phyloP scores from a whole-genome alignment of 2,888 invertebrate genomes.

The Apamea epomidion region DNA sequence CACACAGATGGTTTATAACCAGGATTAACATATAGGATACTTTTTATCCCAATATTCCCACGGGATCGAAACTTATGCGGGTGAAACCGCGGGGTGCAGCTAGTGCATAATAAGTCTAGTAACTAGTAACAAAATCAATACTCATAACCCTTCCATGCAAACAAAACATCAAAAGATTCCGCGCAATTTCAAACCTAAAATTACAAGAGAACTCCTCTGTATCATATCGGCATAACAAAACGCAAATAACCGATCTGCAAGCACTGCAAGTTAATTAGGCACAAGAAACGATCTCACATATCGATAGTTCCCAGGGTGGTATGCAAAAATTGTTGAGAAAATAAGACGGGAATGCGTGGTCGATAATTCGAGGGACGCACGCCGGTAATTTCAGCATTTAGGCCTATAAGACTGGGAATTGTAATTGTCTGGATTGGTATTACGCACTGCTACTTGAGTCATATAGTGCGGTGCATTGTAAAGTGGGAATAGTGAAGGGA shows the following conservation, averaged over 20 bases:
- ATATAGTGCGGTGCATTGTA: conserved; percentile 29
- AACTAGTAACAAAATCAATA: neutral
- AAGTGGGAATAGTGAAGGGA: conserved; percentile 4
- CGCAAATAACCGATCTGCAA: conserved; percentile 76
- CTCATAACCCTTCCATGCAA: neutral
- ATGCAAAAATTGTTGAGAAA: conserved; percentile 90
- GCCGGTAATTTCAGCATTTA: conserved; percentile 86
- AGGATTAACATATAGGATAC: too few relatives aligned
- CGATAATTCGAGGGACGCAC: conserved; percentile 79
- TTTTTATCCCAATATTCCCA: too few relatives aligned
- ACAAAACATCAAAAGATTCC: conserved; percentile 38
- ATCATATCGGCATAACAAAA: conserved; percentile 70
- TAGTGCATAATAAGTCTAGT: neutral
- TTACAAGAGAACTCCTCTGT: conserved; percentile 54
- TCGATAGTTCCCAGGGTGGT: conserved; percentile 86
- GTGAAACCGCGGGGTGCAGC: too few relatives aligned
- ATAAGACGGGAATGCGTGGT: conserved; percentile 84
- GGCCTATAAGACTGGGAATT: conserved; percentile 78
- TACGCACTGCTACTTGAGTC: conserved; percentile 58
- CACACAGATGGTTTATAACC: too few relatives aligned
- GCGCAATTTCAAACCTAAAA: conserved; percentile 43
- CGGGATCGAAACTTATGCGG: too few relatives aligned
- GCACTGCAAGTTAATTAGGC: conserved; percentile 82
- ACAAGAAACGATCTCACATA: conserved; percentile 73
- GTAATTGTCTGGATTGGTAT: conserved; percentile 68